phyloP scores from a whole-genome alignment of 2,113 vertebrate species.

The Holacanthus passer region DNA sequence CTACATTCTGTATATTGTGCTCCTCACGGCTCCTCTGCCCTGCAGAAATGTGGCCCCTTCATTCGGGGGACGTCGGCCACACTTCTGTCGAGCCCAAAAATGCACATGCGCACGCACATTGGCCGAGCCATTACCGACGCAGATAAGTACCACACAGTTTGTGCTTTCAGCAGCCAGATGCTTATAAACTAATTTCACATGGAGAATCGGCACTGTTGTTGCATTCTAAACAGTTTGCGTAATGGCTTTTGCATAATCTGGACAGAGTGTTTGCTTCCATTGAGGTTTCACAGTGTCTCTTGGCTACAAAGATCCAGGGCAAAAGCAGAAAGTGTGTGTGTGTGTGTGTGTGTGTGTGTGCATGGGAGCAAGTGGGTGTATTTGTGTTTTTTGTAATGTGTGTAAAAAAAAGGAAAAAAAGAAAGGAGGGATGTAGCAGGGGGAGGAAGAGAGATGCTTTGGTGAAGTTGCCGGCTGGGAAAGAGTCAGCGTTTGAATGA shows the following conservation, averaged over 20 bases:
- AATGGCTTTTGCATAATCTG: conserved; percentile 19
- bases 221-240: conserved; percentile 12
- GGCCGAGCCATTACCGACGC: conserved; percentile 24
- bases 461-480: neutral
- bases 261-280: conserved; percentile 26
- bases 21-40: neutral
- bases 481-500: neutral
- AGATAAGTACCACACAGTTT: neutral
- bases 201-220: neutral
- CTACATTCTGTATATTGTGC: neutral
- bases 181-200: conserved; percentile 12
- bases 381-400: conserved; percentile 4
- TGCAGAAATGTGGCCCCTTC: conserved; percentile 6
- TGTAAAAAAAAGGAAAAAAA: neutral
- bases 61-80: neutral
- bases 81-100: neutral
- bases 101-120: neutral
- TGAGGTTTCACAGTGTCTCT: neutral
- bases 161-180: conserved; percentile 29
- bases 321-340: neutral
- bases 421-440: neutral
- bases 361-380: neutral
- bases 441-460: neutral
- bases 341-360: conserved; percentile 18
- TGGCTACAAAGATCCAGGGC: neutral